A percentile compares a stretch with the other conserved stretches of the same genome.
phyloP scores from a whole-genome alignment of 2,888 invertebrate species.

The Nysson spinosus region DNA sequence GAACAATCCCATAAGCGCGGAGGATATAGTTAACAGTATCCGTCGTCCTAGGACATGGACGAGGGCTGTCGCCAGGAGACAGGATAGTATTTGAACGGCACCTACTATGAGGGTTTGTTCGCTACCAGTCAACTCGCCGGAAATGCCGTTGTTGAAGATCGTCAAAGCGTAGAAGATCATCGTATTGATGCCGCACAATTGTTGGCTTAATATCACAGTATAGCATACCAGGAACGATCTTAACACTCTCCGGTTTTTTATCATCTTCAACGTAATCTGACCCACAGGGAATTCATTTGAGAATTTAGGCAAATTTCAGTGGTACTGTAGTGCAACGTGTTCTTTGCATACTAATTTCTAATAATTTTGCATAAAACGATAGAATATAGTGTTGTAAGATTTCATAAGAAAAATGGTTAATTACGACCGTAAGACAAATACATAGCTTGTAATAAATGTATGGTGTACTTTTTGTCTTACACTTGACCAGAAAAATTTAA shows the following conservation, averaged over 20 bases:
- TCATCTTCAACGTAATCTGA: conserved; percentile 44
- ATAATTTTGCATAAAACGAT: no score
- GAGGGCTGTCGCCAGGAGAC: conserved; percentile 58
- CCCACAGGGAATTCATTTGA: background rate
- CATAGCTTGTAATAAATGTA: no score
- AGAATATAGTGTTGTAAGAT: no score
- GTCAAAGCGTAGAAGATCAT: conserved; percentile 66
- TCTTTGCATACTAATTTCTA: no score
- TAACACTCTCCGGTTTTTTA: conserved; percentile 58
- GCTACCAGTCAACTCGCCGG: conserved; percentile 63
- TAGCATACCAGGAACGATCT: conserved; percentile 57
- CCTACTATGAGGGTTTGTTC: conserved; percentile 67
- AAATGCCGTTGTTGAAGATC: conserved; percentile 66
- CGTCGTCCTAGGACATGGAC: conserved; percentile 66
- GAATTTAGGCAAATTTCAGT: no score
- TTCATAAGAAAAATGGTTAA: no score
- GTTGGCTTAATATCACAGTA: conserved; percentile 62
- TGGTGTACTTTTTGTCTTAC: no score
- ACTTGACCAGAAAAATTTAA: no score
- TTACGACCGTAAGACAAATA: no score
- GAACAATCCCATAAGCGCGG: conserved; percentile 63
- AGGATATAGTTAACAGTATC: conserved; percentile 63
- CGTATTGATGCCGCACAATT: conserved; percentile 66
- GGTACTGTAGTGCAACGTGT: no score
- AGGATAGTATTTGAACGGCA: conserved; percentile 62